Conservation (phyloP, 1,140 invertebrate genomes). For the Trypoxylus dichotomus region DNA sequence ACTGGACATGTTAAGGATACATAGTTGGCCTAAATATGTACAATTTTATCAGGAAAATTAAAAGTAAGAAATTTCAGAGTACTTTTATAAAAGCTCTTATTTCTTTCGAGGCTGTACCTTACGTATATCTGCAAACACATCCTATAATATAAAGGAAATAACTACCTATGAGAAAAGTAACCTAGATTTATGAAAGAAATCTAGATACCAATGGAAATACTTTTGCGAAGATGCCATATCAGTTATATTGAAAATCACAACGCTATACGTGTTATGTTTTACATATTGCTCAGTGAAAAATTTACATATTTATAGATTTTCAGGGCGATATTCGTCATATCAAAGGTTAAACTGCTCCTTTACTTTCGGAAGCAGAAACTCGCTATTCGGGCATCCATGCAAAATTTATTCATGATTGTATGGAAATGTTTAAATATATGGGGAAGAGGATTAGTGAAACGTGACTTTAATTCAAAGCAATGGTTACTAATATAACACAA, state of each 20-base stretch:
- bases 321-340: not conserved
- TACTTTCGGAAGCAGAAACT: not conserved
- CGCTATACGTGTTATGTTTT: not conserved
- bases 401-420: not conserved
- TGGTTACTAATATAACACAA: too few species aligned
- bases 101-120: too few species aligned
- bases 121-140: not conserved
- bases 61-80: too few species aligned
- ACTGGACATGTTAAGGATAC: too few species aligned
- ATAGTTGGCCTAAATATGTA: too few species aligned
- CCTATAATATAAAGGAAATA: too few species aligned
- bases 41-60: too few species aligned
- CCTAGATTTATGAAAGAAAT: not conserved
- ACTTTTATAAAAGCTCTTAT: too few species aligned
- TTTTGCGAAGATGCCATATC: too few species aligned
- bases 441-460: not conserved
- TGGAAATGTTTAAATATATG: not conserved
- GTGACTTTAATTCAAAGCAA: too few species aligned
- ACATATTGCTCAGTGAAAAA: not conserved
- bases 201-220: too few species aligned
- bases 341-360: not conserved
- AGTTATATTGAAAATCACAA: not conserved
- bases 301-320: conserved; percentile 4
- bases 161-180: not conserved
- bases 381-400: not conserved